Base-by-base conservation (phyloP, 2,888 invertebrate species). In the Watsonalla binaria region DNA sequence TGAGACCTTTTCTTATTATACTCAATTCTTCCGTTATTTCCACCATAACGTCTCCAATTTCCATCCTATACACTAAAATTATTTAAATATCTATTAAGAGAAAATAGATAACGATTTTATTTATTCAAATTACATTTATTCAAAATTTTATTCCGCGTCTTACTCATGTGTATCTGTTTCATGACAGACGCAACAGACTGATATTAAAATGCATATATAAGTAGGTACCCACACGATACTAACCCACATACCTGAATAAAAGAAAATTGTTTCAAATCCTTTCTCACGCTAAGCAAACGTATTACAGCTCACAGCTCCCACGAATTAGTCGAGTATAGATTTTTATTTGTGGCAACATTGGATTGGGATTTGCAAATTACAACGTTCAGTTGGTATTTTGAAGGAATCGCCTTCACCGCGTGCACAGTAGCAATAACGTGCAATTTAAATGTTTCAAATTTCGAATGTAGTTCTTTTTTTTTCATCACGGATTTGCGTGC, bases 371-470 rank as follows among this genome's bases (percentile, higher is more conserved):
- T 80, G 84, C 78, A 81, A 87, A 89, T 90, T 86, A 89, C 83
- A 87, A 82, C 80, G 68, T 75, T 74, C 72, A 71, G 70, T 66
- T 66, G 83, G 81, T 87, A 90, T 90, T 88, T 83, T 84, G 76
- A 74, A 75, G 74, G 71, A 70, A 69, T 73, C 74, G 63, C 71
- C 65, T 37, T 11, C 14, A 49, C 49, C 82, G 83, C 83, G 82
- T 84, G 88, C 89, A 90, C 90, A 80, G 90, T 90, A 90, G 90
- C 90, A 82, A 80, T 82, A 86, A 86, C 86, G 80, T 85, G 82
- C 84, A 90, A 90, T 90, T 90, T 90, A 90, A 90, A 90, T 90
- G 85, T 84, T 90, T 90, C 83, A 79, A 84, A 90, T 90, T 86
- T 88, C 84, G 79, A 85, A 84, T 75, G 69, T 66, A 73, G 70